phyloP scores from a whole-genome alignment of 2,113 vertebrate genomes.

The Dunckerocampus dactyliophorus region DNA sequence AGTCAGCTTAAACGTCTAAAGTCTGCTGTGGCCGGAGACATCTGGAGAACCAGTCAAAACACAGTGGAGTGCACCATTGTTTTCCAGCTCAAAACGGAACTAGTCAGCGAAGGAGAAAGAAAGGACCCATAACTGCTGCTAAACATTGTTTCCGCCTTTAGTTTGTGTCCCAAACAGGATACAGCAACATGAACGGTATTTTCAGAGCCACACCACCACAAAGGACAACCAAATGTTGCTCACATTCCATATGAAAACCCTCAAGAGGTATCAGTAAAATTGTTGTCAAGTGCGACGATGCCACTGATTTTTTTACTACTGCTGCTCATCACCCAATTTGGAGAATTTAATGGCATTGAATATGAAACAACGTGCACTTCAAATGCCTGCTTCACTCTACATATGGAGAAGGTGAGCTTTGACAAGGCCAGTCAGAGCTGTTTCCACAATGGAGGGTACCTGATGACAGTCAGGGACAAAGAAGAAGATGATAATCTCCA shows the following conservation, averaged over 20 bases:
- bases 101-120: conserved; percentile 35
- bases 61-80: conserved; percentile 58
- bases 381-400: conserved; percentile 62
- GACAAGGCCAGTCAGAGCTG: conserved; percentile 46
- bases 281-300: conserved; percentile 44
- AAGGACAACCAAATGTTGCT: conserved; percentile 16
- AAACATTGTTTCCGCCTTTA: conserved; percentile 62
- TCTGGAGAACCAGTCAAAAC: conserved; percentile 69
- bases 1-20: conserved; percentile 23
- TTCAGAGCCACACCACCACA: conserved; percentile 24
- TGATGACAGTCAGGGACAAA: conserved; percentile 59
- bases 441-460: conserved; percentile 59
- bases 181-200: conserved; percentile 36
- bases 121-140: conserved; percentile 32
- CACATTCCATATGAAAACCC: conserved; percentile 8
- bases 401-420: conserved; percentile 41
- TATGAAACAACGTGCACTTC: conserved; percentile 52
- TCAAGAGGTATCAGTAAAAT: conserved; percentile 4
- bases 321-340: conserved; percentile 36
- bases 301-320: conserved; percentile 53
- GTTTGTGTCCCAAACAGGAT: conserved; percentile 67
- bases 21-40: conserved; percentile 49
- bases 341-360: conserved; percentile 14
- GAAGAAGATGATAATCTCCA: conserved; percentile 53
- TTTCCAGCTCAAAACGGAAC: conserved; percentile 58